Evolutionary conservation across 2,113 vertebrate species (phyloP).

Genomic region (Anarrhichthys ocellatus): DNA sequence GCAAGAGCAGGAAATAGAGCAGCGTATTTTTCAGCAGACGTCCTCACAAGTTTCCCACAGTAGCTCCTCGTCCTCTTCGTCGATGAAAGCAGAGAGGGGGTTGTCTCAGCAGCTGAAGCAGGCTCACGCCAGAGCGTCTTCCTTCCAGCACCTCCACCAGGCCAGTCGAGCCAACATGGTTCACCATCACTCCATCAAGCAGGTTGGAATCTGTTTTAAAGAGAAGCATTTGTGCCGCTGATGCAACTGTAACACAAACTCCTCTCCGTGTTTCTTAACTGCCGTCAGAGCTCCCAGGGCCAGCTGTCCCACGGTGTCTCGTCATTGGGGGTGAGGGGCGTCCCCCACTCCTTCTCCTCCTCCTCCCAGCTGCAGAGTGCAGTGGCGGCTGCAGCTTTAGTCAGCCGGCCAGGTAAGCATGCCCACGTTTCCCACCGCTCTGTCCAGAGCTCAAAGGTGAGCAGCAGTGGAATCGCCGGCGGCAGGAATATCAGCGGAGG

Average conservation of each 20-base stretch:
- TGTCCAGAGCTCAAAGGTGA: constrained; percentile 87
- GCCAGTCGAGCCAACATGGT: constrained; percentile 81
- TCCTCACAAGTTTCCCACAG: constrained; percentile 79
- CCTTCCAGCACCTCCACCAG: constrained; percentile 78
- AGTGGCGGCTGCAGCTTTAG: constrained; percentile 87
- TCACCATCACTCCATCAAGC: constrained; percentile 91
- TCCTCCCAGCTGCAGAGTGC: constrained; percentile 94
- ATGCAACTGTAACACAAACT: neutral
- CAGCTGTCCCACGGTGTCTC: constrained; percentile 88
- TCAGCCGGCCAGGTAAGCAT: constrained; percentile 91
- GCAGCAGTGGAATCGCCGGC: constrained; percentile 79
- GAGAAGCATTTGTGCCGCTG: neutral
- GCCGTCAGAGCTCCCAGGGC: constrained; percentile 81
- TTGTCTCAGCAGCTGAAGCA: constrained; percentile 84
- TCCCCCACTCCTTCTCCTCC: constrained; percentile 92
- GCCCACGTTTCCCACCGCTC: constrained; percentile 79
- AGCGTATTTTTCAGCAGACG: constrained; percentile 91
- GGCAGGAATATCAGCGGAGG: constrained; percentile 79
- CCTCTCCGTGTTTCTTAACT: neutral
- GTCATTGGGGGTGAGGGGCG: constrained; percentile 81
- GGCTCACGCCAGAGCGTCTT: constrained; percentile 74
- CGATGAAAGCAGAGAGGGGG: constrained; percentile 78
- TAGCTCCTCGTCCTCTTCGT: constrained; percentile 76
- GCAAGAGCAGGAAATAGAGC: constrained; percentile 98
- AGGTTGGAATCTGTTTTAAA: constrained; percentile 79